phyloP scores from a whole-genome alignment of 2,888 invertebrate genomes.

The Phengaris alcon region DNA sequence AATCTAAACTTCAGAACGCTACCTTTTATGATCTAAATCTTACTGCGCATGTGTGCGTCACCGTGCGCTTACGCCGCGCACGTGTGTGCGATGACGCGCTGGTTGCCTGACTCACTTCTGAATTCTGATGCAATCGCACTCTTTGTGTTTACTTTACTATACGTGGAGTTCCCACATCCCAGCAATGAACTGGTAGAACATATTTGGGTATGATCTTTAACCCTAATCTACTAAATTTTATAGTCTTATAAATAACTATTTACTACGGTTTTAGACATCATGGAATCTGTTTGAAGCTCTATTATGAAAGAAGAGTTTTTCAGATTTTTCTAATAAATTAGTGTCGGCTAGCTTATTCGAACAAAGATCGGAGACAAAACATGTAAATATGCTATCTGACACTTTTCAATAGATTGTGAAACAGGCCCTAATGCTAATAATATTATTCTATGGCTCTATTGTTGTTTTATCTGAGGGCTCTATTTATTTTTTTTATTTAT shows the following conservation, averaged over 20 bases:
- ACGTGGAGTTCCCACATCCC: not conserved
- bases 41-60: not conserved
- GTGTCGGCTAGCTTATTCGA: no score
- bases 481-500: no score
- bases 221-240: not conserved
- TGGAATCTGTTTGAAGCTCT: no score
- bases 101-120: not conserved
- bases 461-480: no score
- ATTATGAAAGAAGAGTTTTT: no score
- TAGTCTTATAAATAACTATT: not conserved
- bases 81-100: not conserved
- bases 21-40: not conserved
- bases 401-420: no score
- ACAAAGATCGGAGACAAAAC: no score
- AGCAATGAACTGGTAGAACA: not conserved
- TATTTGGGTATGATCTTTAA: not conserved
- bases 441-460: no score
- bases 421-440: no score
- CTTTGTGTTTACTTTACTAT: slow-evolving; percentile 3
- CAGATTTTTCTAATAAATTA: no score
- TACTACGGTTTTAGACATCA: not conserved
- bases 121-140: not conserved
- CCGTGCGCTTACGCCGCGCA: not conserved
- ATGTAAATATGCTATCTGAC: no score
- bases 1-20: not conserved